Conservation (phyloP, 2,113 vertebrate species). For the Bombycilla garrulus region DNA sequence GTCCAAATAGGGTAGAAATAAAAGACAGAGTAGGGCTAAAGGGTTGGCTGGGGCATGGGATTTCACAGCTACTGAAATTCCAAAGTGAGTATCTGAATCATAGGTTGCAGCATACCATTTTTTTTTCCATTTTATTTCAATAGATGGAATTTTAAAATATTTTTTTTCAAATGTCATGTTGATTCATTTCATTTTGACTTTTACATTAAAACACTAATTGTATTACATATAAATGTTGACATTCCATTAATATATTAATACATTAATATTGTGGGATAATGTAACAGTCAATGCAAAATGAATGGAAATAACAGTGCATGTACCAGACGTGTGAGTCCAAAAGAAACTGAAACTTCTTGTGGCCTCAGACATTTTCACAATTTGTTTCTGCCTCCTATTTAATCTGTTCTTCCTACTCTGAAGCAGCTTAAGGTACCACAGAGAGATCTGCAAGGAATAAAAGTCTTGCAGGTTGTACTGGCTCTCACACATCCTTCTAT, state of each 20-base stretch:
- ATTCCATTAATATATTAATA: conserved; percentile 37
- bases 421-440: neutral
- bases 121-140: neutral
- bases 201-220: conserved; percentile 35
- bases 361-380: neutral
- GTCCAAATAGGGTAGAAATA: neutral
- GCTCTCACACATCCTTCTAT: neutral
- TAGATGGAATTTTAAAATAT: neutral
- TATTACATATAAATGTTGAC: conserved; percentile 29
- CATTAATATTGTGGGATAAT: neutral
- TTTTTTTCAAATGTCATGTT: neutral
- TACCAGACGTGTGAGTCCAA: neutral
- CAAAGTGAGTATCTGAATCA: neutral
- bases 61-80: neutral
- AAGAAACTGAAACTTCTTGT: neutral
- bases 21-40: neutral
- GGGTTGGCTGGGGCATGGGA: neutral
- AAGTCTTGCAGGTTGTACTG: neutral
- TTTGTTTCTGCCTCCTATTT: neutral
- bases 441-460: neutral
- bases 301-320: neutral
- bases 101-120: neutral
- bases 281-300: neutral
- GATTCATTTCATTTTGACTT: conserved; percentile 19
- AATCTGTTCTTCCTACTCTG: neutral